phyloP scores from a whole-genome alignment of 2,888 invertebrate species.

The Anthophora plumipes region DNA sequence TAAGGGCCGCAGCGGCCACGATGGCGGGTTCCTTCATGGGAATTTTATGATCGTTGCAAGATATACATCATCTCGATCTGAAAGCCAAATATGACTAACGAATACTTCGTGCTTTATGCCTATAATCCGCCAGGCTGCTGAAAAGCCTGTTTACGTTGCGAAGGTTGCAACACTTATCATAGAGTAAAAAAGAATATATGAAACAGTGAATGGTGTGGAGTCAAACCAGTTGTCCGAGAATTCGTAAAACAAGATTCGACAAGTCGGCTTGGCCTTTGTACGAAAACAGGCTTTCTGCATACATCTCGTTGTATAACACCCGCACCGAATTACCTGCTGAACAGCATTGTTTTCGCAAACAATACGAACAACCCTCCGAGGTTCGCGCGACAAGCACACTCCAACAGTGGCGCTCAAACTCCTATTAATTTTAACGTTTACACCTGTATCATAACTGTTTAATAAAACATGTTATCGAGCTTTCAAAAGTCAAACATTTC shows the following conservation, averaged over 20 bases:
- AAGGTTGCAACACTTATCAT: too few species aligned
- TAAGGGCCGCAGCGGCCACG: too few species aligned
- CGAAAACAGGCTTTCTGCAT: conserved; percentile 50
- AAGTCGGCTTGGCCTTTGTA: conserved; percentile 50
- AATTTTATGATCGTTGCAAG: too few species aligned
- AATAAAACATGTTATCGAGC: not conserved
- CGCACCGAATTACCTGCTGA: conserved; percentile 64
- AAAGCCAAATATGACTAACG: too few species aligned
- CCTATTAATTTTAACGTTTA: conserved; percentile 38
- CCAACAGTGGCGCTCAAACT: conserved; percentile 57
- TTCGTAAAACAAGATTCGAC: conserved; percentile 61
- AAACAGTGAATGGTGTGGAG: too few species aligned
- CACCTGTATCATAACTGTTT: not conserved
- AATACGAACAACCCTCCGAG: conserved; percentile 70
- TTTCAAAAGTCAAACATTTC: too few species aligned
- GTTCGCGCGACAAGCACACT: conserved; percentile 61
- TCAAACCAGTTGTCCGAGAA: conserved; percentile 42
- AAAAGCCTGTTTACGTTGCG: too few species aligned
- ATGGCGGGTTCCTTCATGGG: too few species aligned
- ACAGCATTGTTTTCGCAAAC: conserved; percentile 73
- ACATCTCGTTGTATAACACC: conserved; percentile 64
- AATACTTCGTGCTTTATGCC: too few species aligned
- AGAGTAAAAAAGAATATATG: too few species aligned
- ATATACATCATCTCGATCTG: too few species aligned
- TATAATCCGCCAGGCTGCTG: too few species aligned